Percentiles rank a stretch among this genome's conserved stretches.
phyloP scores from a whole-genome alignment of 2,113 vertebrate genomes.

The Danio rerio region GRCz12tu NC_133180.1:65515501-65516000 shows the following conservation, averaged over 20 bases:
- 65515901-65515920: slow-evolving; percentile 49
- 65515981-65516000: slow-evolving; percentile 39
- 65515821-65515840: slow-evolving; percentile 57
- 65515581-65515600: slow-evolving; percentile 51
- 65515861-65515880: slow-evolving; percentile 61
- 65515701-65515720: slow-evolving; percentile 31
- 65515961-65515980: slow-evolving; percentile 49
- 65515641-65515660: slow-evolving; percentile 56
- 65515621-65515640: slow-evolving; percentile 52
- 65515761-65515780: slow-evolving; percentile 33
- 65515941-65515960: slow-evolving; percentile 45
- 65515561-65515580: slow-evolving; percentile 38
- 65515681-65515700: slow-evolving; percentile 42
- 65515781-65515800: slow-evolving; percentile 20
- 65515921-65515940: slow-evolving; percentile 46
- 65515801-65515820: slow-evolving; percentile 32
- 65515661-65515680: slow-evolving; percentile 51
- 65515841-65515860: slow-evolving; percentile 62
- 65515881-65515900: slow-evolving; percentile 11
- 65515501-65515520: neutral
- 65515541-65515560: neutral
- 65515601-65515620: slow-evolving; percentile 44
- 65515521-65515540: slow-evolving; percentile 1
- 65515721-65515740: slow-evolving; percentile 17
- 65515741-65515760: slow-evolving; percentile 16